Base-by-base conservation (phyloP, 2,888 invertebrate genomes). In the Calameuta idolon region DNA sequence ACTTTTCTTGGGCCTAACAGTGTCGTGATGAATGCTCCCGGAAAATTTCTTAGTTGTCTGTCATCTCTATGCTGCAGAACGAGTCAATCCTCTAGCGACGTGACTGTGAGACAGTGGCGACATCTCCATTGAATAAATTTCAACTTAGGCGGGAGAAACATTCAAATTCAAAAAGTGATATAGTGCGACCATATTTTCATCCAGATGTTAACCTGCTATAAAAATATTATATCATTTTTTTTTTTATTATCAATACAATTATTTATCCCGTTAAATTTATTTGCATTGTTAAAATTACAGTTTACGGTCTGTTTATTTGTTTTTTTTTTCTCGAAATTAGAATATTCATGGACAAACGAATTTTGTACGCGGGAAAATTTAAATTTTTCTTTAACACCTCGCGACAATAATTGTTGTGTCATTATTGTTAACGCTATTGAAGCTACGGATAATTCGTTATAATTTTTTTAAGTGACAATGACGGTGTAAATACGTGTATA, bases 11-110 rank as follows among this genome's bases (percentile, higher is more conserved):
- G 31, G 71, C 71, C 71, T 55, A 34, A 31, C 33, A 71, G 12
- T 71, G 30, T 71, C 71, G 11, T 71, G 71, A 71, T 71, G 71
- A 34, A 71, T 71, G 71, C 71, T 71, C 71, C 71, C 71, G 15
- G 31, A 12, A 31, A 71, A 31, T 33, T 71, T 34, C 71, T 2
- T 5, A 31, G 71, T 71, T 71, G 55, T 23, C 55, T 55, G 55
- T 55, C 55, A 23, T 9, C 23, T 23, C 55, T 23, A 23, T 23
- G 2, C 55, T 55, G 23, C 55, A 9, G 23, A 23, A 15, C 55
- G 55, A 55, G 55, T 55, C 55, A 23, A 23, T 55, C 55, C 55
- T 55, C 55, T 23, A 23, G 55, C 23, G 55, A 9, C 55, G 55
- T 9, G 23, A 9, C 55, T 55, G 23, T 9, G 23, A 55, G 55